Evolutionary conservation across 2,888 invertebrate genomes (phyloP), one percentile per base, ranked within the genome.

Genomic region (Pachymerium ferrugineum): DNA sequence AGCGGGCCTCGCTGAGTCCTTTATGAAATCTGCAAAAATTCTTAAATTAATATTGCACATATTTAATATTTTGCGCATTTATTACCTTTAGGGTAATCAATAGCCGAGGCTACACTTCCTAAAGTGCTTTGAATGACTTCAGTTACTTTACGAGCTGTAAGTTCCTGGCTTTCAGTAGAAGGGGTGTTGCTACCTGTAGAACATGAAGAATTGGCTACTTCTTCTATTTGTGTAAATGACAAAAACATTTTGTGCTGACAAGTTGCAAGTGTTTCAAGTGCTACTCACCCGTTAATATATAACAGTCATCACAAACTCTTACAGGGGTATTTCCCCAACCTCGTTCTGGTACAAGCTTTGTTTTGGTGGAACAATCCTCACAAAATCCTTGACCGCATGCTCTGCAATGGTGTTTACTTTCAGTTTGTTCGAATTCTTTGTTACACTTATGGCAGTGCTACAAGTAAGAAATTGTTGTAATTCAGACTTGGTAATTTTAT

Each of bases 301-400:
- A 88, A 79, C 92, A 92, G 70, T 83, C 81, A 78, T 90, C 88
- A 81, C 92, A 93, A 3, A 92, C 91, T 74, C 92, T 84, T 0
- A 90, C 91, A 0, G 88, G 87, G 22, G 85, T 83, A 8, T 83
- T 82, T 0, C 82, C 82, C 91, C 92, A 92, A 74, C 91, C 90
- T 76, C 88, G 85, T 12, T 87, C 86, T 14, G 91, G 91, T 19
- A 92, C 91, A 19, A 88, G 86, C 78, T 87, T 85, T 73, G 84
- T 84, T 73, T 86, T 85, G n/a, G 86, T 85, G 1, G 90, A 90
- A 80, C 92, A 93, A 25, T 80, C 81, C 76, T 89, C 87, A 81
- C 92, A 93, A 79, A 92, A 91, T 0, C 92, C 92, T 80, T 90
- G 88, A 0, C 92, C 92, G 81, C 92, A 92, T 0, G 88, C 85